Percentiles rank a stretch among this genome's conserved stretches.
phyloP scores from a whole-genome alignment of 2,113 vertebrate species.

The Platichthys stellatus region DNA sequence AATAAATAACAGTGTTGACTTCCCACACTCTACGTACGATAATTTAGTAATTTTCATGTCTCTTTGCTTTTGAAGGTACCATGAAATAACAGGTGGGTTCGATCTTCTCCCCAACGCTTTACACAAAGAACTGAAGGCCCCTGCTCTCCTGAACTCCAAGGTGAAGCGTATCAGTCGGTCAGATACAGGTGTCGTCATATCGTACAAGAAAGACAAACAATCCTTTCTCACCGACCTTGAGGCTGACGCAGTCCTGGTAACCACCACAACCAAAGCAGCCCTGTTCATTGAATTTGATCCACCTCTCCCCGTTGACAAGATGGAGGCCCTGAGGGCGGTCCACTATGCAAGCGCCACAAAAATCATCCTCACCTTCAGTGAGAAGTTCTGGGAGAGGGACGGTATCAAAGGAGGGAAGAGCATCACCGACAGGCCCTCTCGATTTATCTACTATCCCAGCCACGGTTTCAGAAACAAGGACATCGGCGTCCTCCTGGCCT shows the following conservation, averaged over 20 bases:
- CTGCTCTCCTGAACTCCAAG: slow-evolving; percentile 54
- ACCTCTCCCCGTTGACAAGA: slow-evolving; percentile 62
- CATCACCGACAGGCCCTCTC: slow-evolving; percentile 78
- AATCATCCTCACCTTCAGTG: slow-evolving; percentile 77
- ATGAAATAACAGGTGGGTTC: slow-evolving; percentile 70
- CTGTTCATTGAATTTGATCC: slow-evolving; percentile 79
- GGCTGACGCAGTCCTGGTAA: slow-evolving; percentile 73
- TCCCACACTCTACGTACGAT: too few species aligned
- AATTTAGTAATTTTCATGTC: neutral
- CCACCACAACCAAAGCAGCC: slow-evolving; percentile 80
- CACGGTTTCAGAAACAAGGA: slow-evolving; percentile 66
- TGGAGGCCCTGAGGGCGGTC: slow-evolving; percentile 72
- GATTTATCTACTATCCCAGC: slow-evolving; percentile 85
- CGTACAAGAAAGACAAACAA: neutral
- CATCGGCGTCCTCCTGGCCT: slow-evolving; percentile 79
- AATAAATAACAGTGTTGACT: too few species aligned
- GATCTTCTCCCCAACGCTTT: slow-evolving; percentile 66
- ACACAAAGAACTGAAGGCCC: slow-evolving; percentile 43
- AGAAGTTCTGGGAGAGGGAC: slow-evolving; percentile 81
- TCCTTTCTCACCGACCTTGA: neutral
- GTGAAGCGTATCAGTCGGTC: slow-evolving; percentile 43
- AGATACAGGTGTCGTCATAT: slow-evolving; percentile 11
- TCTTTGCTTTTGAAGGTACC: slow-evolving; percentile 64
- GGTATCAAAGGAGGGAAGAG: slow-evolving; percentile 69
- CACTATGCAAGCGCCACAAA: slow-evolving; percentile 83